Conservation (phyloP, 2,113 vertebrate species). For the Dicerorhinus sumatrensis region DNA sequence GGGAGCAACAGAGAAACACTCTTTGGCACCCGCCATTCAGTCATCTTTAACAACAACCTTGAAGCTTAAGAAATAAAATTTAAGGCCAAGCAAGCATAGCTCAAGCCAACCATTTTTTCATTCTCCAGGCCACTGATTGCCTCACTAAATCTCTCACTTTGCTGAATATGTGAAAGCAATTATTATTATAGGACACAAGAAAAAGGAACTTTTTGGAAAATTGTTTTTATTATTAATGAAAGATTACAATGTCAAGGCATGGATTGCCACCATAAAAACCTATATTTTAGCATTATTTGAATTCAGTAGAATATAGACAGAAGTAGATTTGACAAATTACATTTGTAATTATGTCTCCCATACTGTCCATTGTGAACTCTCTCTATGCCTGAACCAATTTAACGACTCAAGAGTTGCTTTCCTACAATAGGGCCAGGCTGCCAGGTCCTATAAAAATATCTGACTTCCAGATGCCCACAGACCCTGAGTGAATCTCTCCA, state of each 20-base stretch:
- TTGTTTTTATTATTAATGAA: slow-evolving; percentile 45
- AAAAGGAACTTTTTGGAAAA: slow-evolving; percentile 30
- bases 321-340: neutral
- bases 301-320: neutral
- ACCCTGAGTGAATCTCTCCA: neutral
- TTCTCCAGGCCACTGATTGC: slow-evolving; percentile 50
- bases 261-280: neutral
- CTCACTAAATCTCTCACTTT: slow-evolving; percentile 60
- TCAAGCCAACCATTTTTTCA: slow-evolving; percentile 52
- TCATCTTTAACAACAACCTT: slow-evolving; percentile 25
- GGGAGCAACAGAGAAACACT: slow-evolving; percentile 70
- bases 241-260: neutral
- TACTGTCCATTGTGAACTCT: neutral
- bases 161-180: slow-evolving; percentile 55
- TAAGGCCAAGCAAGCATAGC: slow-evolving; percentile 27
- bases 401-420: neutral
- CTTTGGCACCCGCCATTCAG: slow-evolving; percentile 45
- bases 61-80: slow-evolving; percentile 59
- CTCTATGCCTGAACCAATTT: neutral
- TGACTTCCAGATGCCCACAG: neutral
- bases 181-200: neutral
- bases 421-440: neutral
- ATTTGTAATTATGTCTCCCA: neutral
- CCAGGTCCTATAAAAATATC: neutral
- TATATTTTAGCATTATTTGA: neutral